phyloP scores from a whole-genome alignment of 2,888 invertebrate genomes.

The Aphidoletes aphidimyza region DNA sequence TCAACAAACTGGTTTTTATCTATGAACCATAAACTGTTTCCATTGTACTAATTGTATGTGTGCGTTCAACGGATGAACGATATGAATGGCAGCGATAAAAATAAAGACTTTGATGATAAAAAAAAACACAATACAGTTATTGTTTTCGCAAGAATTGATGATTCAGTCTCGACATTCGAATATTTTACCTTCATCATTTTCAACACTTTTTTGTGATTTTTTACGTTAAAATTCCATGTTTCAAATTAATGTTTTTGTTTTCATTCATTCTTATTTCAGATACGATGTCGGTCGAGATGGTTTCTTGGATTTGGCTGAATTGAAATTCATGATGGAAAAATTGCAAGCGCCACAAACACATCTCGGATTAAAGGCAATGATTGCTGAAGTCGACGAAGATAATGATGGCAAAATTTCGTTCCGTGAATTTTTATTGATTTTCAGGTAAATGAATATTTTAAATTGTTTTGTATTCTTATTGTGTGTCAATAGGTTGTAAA shows the following conservation, averaged over 20 bases:
- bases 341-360: conserved; percentile 96
- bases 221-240: too few relatives aligned
- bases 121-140: not conserved
- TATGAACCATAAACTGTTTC: not conserved
- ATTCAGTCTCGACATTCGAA: not conserved
- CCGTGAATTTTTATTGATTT: conserved; percentile 85
- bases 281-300: conserved; percentile 91
- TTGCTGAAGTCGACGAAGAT: conserved; percentile 89
- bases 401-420: conserved; percentile 88
- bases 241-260: too few relatives aligned
- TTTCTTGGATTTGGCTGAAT: conserved; percentile 86
- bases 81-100: not conserved
- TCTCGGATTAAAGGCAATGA: conserved; percentile 93
- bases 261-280: conserved; percentile 74
- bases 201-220: conserved; percentile 54
- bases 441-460: conserved; percentile 68
- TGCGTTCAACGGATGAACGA: not conserved
- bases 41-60: not conserved
- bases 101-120: not conserved
- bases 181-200: not conserved
- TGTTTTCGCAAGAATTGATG: not conserved
- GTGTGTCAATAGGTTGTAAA: too few relatives aligned
- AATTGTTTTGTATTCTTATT: not conserved
- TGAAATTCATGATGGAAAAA: conserved; percentile 97
- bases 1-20: too few relatives aligned